These are phyloP conservation scores for Mandrillus leucophaeus DNA, from an alignment of 2,113 vertebrate species.

Conservation along the genomic window DNA sequence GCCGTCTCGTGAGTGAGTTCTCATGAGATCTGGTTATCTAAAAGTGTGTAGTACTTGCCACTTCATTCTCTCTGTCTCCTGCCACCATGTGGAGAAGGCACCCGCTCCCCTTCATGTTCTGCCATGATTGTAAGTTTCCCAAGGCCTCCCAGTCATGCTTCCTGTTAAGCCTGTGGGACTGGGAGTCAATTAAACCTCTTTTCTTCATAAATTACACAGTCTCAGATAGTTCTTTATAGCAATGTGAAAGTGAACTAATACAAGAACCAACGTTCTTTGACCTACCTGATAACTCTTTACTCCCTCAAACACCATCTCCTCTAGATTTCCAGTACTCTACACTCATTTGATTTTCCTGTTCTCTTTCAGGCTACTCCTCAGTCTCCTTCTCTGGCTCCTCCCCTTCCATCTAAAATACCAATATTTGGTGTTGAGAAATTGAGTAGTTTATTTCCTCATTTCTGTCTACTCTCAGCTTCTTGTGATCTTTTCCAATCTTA, in stretches of 20 bases:
- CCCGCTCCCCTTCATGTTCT: no score
- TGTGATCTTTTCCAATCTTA: background rate
- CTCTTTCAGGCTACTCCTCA: background rate
- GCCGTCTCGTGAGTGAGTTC: background rate
- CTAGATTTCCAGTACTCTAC: background rate
- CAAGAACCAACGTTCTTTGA: background rate
- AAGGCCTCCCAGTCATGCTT: no score
- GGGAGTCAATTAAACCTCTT: no score
- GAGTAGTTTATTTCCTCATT: background rate
- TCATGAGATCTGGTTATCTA: no score
- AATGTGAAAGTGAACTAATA: no score
- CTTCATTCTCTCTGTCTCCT: no score
- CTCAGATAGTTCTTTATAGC: no score
- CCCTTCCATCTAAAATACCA: background rate
- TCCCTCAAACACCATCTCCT: background rate
- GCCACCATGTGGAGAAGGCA: no score
- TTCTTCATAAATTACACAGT: no score
- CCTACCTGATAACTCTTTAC: background rate
- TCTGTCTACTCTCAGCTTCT: background rate
- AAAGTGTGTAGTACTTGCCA: no score
- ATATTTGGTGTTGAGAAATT: background rate
- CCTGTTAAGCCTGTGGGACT: no score
- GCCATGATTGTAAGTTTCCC: no score
- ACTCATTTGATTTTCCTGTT: background rate
- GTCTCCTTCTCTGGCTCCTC: background rate